Conservation (phyloP, 1,140 invertebrate genomes). For the Potamilus streckersoni region DNA sequence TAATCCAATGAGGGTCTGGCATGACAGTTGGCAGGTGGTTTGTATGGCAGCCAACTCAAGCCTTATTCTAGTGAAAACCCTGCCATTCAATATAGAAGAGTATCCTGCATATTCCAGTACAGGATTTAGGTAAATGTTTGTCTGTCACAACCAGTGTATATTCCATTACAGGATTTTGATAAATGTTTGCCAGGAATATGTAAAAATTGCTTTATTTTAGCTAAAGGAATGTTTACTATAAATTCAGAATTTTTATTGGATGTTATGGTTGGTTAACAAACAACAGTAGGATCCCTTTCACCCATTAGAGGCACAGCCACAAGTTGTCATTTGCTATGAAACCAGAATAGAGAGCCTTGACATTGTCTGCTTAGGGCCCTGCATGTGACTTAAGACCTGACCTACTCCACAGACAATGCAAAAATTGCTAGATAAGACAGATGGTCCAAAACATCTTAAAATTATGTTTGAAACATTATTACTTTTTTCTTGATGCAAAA, state of each 20-base stretch:
- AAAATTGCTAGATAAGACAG: no score
- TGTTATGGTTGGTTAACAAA: no score
- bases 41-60: slow-evolving; percentile 73
- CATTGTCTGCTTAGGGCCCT: no score
- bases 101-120: slow-evolving; percentile 66
- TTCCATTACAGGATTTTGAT: slow-evolving; percentile 70
- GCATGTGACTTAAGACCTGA: no score
- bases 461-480: no score
- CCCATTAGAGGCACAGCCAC: not conserved
- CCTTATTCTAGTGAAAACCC: slow-evolving; percentile 68
- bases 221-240: not conserved
- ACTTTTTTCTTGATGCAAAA: no score
- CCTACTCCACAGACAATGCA: no score
- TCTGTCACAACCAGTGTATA: not conserved
- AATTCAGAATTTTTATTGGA: not conserved
- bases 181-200: not conserved
- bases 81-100: slow-evolving; percentile 65
- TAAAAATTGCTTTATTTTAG: not conserved
- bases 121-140: slow-evolving; percentile 66
- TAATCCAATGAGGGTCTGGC: slow-evolving; percentile 69
- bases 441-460: no score
- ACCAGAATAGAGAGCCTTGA: not conserved
- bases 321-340: not conserved
- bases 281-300: not conserved
- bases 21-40: slow-evolving; percentile 76